Conservation (phyloP, 1,140 invertebrate genomes). For the Gryllus bimaculatus region DNA sequence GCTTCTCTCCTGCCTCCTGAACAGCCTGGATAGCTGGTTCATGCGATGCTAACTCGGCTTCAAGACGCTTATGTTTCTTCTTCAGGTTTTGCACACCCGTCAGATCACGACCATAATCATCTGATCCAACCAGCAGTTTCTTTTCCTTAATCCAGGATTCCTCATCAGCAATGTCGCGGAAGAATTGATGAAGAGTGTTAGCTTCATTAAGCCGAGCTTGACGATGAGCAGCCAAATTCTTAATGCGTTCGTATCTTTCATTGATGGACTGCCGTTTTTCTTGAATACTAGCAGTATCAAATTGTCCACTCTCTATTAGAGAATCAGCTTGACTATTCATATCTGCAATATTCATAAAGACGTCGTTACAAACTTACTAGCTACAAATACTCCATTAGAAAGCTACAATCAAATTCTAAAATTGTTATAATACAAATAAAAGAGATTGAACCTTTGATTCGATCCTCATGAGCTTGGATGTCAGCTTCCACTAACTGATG, state of each 20-base stretch:
- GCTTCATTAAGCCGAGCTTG: slow-evolving; percentile 86
- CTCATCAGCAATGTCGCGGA: slow-evolving; percentile 98
- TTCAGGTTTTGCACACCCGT: slow-evolving; percentile 96
- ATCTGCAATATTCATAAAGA: slow-evolving; percentile 40
- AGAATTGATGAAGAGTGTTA: slow-evolving; percentile 97
- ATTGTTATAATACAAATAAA: slow-evolving; percentile 12
- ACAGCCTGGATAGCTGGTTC: slow-evolving; percentile 96
- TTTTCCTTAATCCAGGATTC: slow-evolving; percentile 99
- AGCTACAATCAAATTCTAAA: background rate
- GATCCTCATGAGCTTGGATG: slow-evolving; percentile 89
- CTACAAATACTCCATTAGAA: background rate
- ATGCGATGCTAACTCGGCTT: slow-evolving; percentile 90
- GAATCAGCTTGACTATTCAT: slow-evolving; percentile 93
- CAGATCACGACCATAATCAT: slow-evolving; percentile 96
- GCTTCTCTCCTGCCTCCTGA: slow-evolving; percentile 89
- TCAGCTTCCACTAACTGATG: slow-evolving; percentile 97
- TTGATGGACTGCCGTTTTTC: slow-evolving; percentile 89
- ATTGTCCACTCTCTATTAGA: slow-evolving; percentile 87
- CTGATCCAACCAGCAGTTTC: slow-evolving; percentile 92
- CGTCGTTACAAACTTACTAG: background rate
- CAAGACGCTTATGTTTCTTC: slow-evolving; percentile 96
- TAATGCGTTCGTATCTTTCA: slow-evolving; percentile 85
- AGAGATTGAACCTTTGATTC: slow-evolving; percentile 64
- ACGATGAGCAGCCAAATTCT: slow-evolving; percentile 85
- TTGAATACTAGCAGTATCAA: slow-evolving; percentile 86